A percentile compares a stretch with the other conserved stretches of the same genome.
Conservation (phyloP, 2,113 vertebrate genomes). For the Rhombomys opimus region DNA sequence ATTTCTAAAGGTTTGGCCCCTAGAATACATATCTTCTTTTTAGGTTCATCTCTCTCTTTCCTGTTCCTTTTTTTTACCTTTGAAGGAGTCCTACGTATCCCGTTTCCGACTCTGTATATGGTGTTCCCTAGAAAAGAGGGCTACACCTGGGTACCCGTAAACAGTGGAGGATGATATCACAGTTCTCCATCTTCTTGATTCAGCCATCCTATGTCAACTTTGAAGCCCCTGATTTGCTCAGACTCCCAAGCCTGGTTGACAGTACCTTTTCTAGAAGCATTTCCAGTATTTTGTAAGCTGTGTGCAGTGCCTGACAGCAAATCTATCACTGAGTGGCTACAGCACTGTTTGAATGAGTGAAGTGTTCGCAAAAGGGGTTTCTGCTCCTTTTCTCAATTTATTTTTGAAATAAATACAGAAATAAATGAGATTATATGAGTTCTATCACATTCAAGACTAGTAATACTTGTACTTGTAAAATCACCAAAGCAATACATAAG, state of each 20-base stretch:
- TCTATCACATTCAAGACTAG: neutral
- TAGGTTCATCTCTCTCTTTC: fast-evolving
- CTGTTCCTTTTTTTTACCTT: no score
- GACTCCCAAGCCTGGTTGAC: no score
- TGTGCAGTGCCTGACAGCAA: neutral
- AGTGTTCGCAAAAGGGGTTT: neutral
- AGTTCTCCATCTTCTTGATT: neutral
- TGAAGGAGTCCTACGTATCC: neutral
- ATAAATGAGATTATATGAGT: neutral
- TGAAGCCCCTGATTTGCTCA: neutral
- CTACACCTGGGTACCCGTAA: neutral
- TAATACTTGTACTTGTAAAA: neutral
- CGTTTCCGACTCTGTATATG: fast-evolving
- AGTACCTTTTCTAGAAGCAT: no score
- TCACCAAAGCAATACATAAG: neutral
- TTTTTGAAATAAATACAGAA: neutral
- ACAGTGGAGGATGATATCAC: fast-evolving
- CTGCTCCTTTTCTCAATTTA: neutral
- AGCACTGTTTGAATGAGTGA: neutral
- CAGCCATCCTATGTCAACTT: no score
- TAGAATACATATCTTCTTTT: neutral
- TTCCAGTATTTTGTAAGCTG: no score
- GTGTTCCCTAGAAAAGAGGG: neutral
- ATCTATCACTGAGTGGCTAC: neutral
- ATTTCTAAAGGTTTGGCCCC: neutral